Conservation (phyloP, 2,797 vertebrate species). For the Ptychobarbus kaznakovi region DNA sequence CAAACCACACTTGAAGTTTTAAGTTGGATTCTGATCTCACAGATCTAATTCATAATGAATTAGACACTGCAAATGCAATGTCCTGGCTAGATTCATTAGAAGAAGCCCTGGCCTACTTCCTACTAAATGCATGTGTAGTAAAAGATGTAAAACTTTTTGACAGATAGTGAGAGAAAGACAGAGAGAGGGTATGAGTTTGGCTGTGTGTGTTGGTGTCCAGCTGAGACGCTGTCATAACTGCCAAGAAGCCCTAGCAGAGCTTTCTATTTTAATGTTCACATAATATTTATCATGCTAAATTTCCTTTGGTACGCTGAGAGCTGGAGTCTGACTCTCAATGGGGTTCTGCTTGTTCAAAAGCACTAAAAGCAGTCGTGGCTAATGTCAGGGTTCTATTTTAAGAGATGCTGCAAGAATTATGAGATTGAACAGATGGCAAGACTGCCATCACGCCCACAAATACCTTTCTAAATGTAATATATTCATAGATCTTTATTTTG, state of each 20-base stretch:
- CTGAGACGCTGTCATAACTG: conserved; percentile 38
- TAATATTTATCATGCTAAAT: conserved; percentile 39
- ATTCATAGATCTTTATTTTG: background rate
- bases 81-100: conserved; percentile 16
- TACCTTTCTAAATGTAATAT: background rate
- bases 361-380: background rate
- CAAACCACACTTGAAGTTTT: background rate
- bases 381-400: background rate
- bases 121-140: conserved; percentile 35
- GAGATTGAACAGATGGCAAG: background rate
- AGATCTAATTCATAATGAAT: conserved; percentile 40
- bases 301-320: background rate
- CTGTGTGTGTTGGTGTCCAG: conserved; percentile 44
- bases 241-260: conserved; percentile 9
- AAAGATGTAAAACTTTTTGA: conserved; percentile 42
- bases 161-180: background rate
- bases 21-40: background rate
- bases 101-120: conserved; percentile 38
- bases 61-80: background rate
- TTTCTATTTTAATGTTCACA: conserved; percentile 44
- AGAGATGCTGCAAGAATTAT: background rate
- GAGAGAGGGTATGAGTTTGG: background rate
- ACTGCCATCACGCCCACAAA: background rate
- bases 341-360: conserved; percentile 18
- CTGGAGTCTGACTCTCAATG: background rate